Conservation (phyloP, 1,140 invertebrate genomes). For the Ceratina japonica region DNA sequence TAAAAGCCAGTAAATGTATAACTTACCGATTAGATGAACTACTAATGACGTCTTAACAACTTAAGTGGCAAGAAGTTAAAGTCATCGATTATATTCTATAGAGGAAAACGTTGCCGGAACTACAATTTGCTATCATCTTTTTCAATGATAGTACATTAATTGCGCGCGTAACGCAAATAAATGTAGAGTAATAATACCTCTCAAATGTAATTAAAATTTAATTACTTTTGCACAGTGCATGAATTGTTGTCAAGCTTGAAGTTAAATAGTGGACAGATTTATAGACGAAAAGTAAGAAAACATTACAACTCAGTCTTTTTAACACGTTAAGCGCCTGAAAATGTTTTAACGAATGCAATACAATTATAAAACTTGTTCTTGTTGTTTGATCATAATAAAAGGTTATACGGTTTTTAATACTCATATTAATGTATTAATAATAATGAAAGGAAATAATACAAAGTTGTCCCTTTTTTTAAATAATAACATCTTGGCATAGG, state of each 20-base stretch:
- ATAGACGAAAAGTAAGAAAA: slow-evolving; percentile 57
- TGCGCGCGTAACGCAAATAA: neutral
- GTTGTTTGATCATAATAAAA: neutral
- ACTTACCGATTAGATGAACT: neutral
- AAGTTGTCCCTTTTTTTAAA: slow-evolving; percentile 21
- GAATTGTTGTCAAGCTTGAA: slow-evolving; percentile 70
- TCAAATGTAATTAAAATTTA: slow-evolving; percentile 47
- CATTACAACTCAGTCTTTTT: slow-evolving; percentile 30
- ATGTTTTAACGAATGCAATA: neutral
- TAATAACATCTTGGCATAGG: neutral
- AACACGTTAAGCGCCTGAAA: slow-evolving; percentile 40
- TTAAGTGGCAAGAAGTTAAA: neutral
- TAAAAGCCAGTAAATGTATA: neutral
- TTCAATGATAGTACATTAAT: too few species aligned
- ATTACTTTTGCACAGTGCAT: slow-evolving; percentile 71
- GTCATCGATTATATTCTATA: neutral
- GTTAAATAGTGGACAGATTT: slow-evolving; percentile 64
- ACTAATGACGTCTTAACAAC: neutral
- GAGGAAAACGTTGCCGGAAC: slow-evolving; percentile 1
- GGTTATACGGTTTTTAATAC: neutral
- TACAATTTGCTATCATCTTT: too few species aligned
- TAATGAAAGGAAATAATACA: neutral
- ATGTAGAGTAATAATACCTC: slow-evolving; percentile 52
- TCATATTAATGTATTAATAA: slow-evolving; percentile 3
- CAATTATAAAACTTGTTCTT: slow-evolving; percentile 28